phyloP scores from a whole-genome alignment of 2,113 vertebrate genomes.

The Ariopsis seemanni region DNA sequence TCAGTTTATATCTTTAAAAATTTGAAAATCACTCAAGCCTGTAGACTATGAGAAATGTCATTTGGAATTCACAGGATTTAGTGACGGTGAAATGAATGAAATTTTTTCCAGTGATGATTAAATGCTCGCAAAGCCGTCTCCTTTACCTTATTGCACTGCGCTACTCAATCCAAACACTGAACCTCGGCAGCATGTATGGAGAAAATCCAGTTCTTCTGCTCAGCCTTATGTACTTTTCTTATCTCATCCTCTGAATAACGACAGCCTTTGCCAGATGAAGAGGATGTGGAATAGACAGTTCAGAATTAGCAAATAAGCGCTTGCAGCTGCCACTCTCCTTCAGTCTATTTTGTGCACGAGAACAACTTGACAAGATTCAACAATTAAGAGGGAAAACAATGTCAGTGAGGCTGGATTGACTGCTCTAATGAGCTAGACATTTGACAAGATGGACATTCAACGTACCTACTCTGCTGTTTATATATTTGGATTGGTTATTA shows the following conservation, averaged over 20 bases:
- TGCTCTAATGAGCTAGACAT: slow-evolving; percentile 34
- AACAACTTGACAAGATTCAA: slow-evolving; percentile 49
- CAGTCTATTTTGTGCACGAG: slow-evolving; percentile 49
- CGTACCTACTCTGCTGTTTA: slow-evolving; percentile 36
- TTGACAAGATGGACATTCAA: slow-evolving; percentile 37
- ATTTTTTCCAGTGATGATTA: neutral
- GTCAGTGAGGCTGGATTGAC: slow-evolving; percentile 41
- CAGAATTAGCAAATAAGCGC: slow-evolving; percentile 36
- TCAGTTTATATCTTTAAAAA: neutral
- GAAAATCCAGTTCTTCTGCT: slow-evolving; percentile 17
- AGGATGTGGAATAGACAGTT: slow-evolving; percentile 32
- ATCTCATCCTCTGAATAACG: slow-evolving; percentile 14
- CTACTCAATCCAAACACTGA: neutral
- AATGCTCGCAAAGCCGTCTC: neutral
- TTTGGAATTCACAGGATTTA: neutral
- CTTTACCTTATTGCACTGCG: neutral
- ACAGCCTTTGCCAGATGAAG: slow-evolving; percentile 26
- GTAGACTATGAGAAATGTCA: neutral
- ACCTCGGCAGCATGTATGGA: neutral
- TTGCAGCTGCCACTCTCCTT: slow-evolving; percentile 40
- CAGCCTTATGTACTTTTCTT: slow-evolving; percentile 6
- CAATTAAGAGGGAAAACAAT: slow-evolving; percentile 37
- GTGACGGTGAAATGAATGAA: neutral
- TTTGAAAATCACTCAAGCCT: neutral
- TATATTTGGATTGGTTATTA: slow-evolving; percentile 28